Conservation (phyloP, 2,797 vertebrate species). For the Xiphorhynchus erythropygius region DNA sequence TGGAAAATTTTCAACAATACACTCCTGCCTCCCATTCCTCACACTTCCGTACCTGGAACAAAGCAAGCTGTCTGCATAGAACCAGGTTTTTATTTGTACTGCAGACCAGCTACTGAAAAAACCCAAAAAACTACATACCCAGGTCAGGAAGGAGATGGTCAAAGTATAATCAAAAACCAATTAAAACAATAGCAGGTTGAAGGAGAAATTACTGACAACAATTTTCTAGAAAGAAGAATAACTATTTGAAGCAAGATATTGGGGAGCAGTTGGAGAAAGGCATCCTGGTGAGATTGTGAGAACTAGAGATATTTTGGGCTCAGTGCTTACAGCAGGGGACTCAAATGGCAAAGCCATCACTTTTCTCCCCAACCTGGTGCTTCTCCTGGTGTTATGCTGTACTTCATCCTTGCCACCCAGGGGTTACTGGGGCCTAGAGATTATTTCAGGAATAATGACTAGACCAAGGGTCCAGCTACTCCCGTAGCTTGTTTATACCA, state of each 20-base stretch:
- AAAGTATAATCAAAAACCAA: background rate
- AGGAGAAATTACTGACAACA: background rate
- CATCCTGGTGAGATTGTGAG: background rate
- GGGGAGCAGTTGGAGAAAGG: background rate
- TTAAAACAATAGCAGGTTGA: background rate
- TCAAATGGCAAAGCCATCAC: background rate
- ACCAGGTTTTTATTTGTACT: background rate
- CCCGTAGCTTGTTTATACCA: background rate
- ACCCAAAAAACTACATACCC: background rate
- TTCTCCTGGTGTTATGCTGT: background rate
- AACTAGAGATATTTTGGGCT: background rate
- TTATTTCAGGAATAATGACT: background rate
- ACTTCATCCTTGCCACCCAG: background rate
- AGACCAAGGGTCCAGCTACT: background rate
- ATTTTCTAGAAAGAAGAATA: background rate
- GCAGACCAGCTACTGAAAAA: background rate
- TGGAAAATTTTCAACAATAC: background rate
- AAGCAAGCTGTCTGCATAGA: background rate
- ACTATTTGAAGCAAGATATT: background rate
- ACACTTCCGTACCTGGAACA: background rate
- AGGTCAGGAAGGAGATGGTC: background rate
- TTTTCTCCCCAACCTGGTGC: background rate
- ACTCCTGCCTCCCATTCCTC: background rate
- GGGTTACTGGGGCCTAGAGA: background rate
- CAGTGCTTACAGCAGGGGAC: background rate